Evolutionary conservation across 1,140 invertebrate species (phyloP).

Genomic region (Globodera rostochiensis): DNA sequence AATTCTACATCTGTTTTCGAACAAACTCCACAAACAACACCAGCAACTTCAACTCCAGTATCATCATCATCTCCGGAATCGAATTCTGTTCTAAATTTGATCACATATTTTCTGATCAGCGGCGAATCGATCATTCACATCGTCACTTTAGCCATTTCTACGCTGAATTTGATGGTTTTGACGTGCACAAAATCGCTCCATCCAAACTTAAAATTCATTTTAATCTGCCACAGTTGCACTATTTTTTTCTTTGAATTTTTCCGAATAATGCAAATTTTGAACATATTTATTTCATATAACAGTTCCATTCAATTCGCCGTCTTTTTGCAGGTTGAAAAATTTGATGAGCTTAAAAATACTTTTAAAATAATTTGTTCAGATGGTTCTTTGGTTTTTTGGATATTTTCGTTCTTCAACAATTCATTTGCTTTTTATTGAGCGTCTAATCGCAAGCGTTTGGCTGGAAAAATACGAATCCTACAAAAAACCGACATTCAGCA

Average conservation of each 20-base stretch:
- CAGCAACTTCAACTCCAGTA: no score
- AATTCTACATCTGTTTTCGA: no score
- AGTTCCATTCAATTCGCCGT: not conserved
- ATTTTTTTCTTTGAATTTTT: not conserved
- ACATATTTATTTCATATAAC: not conserved
- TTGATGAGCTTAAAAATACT: not conserved
- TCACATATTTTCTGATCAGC: not conserved
- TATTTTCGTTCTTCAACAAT: slow-evolving; percentile 1
- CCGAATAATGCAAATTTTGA: not conserved
- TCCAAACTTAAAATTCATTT: slow-evolving; percentile 12
- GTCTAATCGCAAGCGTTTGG: not conserved
- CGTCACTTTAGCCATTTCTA: not conserved
- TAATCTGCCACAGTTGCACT: not conserved
- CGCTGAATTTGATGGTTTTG: not conserved
- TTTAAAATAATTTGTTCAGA: not conserved
- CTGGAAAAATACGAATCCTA: slow-evolving; percentile 2
- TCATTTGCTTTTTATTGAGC: slow-evolving; percentile 2
- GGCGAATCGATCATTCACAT: not conserved
- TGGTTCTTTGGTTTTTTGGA: not conserved
- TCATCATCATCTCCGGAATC: no score
- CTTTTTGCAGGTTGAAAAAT: not conserved
- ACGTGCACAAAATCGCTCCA: not conserved
- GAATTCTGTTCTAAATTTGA: no score
- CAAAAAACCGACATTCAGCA: not conserved
- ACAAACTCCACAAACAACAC: no score